Evolutionary conservation across 2,888 invertebrate species (phyloP), one percentile per base, ranked within the genome.

Genomic region (Tillus elongatus): DNA sequence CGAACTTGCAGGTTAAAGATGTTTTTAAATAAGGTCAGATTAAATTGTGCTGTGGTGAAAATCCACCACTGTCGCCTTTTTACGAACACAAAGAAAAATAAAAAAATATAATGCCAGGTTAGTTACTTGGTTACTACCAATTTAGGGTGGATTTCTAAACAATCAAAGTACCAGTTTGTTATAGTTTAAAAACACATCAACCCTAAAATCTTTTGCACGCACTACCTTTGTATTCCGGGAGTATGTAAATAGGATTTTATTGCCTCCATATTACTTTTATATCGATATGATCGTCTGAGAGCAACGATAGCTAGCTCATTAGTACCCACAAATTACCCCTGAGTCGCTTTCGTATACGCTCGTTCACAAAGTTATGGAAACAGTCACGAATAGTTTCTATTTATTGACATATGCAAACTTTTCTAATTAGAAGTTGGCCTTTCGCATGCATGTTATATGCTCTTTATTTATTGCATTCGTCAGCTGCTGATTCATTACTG

Each of bases 341-440:
- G 40, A 32, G 42, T 44, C 39, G 46, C 40, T 43, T 45, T 44
- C 45, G 45, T 48, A 45, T 34, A 44, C n/a, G 42, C 45, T 49
- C 42, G 49, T 50, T 51, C 46, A 47, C 45, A 40, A 41, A 42
- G 47, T 52, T 52, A 49, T 52, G 48, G 50, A 48, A 45, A 40
- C 47, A 49, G 52, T 50, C 52, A 52, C 52, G 52, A 52, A 49
- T 47, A 42, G 44, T 44, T 44, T 47, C 44, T n/a, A n/a, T 52
- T 53, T 55, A 56, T 56, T 56, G 56, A 56, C 55, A 56, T 51
- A 53, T 50, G 52, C 53, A 54, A 55, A 55, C 49, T 55, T 56
- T 56, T 54, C 53, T 54, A 56, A 55, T 56, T 54, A 53, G 51
- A 48, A 46, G 42, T 51, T 47, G 42, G 43, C n/a, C 41, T 34